Evolutionary conservation across 2,797 vertebrate species (phyloP), one percentile per base, ranked within the genome.

Genomic region (Siniperca scherzeri): DNA sequence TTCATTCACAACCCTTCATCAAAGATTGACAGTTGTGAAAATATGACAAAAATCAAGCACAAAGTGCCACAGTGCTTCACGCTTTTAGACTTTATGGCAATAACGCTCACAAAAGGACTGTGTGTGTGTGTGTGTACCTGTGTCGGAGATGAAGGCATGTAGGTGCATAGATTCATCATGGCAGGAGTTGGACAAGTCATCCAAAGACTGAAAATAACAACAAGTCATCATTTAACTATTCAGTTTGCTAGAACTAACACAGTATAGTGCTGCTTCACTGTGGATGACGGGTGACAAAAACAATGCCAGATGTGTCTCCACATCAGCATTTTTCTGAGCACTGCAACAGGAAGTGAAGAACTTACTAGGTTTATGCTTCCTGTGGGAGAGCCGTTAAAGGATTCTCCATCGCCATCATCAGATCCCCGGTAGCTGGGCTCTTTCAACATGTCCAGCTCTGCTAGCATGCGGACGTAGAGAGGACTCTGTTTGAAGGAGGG

Each of bases 401-500:
- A 99, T 87, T 99, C 99, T 91, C 94, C 97, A 36, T 99, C 98
- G 0, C 98, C 98, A 25, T 99, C 98, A 59, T 99, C 99, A 5
- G 98, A 99, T 33, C 98, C 99, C 88, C 98, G 95, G 93, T 97
- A 99, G 94, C 98, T 99, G 3, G 99, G 99, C 93, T 99, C 99
- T 89, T 99, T 99, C 85, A 99, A 92, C 99, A 99, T 99, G 93
- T 99, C 99, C 85, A 99, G 92, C 90, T 99, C 99, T 7, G 99
- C 98, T 38, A 99, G 94, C 98, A 99, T 99, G 56, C 97, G 97
- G 21, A 99, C 97, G 25, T 99, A 99, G 40, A 99, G 95, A 6
- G 96, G 96, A 27, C 98, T 97, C 93, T 99, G 98, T 89, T 96
- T 97, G 94, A 99, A 99, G 0, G 98, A 98, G 1, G 98, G 99